These are phyloP conservation scores for Nephrotoma appendiculata DNA, from an alignment of 2,888 invertebrate genomes.

Conservation along the genomic window DNA sequence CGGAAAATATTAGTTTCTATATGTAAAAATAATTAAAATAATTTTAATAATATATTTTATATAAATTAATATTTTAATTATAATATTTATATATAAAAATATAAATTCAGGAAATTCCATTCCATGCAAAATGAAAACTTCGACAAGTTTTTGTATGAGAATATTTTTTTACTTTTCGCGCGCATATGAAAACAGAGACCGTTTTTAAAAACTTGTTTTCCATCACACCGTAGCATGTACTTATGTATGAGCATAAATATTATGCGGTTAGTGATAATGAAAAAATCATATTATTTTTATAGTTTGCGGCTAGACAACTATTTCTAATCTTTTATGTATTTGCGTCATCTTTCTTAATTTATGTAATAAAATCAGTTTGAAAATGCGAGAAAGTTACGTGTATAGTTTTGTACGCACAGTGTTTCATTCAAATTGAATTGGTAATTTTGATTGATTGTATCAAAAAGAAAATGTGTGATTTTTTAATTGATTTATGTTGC, in stretches of 20 bases:
- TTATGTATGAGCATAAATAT: neutral
- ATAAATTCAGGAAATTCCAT: neutral
- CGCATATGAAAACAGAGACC: too few relatives aligned
- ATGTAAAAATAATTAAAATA: neutral
- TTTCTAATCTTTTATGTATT: neutral
- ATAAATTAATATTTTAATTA: neutral
- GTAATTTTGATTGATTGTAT: too few relatives aligned
- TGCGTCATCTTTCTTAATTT: neutral
- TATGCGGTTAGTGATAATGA: neutral
- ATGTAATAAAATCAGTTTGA: neutral
- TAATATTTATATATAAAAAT: neutral
- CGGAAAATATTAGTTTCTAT: neutral
- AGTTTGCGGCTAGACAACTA: neutral
- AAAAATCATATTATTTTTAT: neutral
- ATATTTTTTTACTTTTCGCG: neutral
- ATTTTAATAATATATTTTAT: neutral
- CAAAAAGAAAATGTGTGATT: too few relatives aligned
- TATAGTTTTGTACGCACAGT: neutral
- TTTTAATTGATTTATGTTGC: too few relatives aligned
- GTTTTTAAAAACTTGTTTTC: neutral
- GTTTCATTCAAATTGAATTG: too few relatives aligned
- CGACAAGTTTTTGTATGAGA: neutral
- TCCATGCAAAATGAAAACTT: neutral
- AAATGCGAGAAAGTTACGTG: neutral
- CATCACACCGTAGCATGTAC: neutral